phyloP scores from a whole-genome alignment of 2,888 invertebrate species.

The Drosophila ustulata region DNA sequence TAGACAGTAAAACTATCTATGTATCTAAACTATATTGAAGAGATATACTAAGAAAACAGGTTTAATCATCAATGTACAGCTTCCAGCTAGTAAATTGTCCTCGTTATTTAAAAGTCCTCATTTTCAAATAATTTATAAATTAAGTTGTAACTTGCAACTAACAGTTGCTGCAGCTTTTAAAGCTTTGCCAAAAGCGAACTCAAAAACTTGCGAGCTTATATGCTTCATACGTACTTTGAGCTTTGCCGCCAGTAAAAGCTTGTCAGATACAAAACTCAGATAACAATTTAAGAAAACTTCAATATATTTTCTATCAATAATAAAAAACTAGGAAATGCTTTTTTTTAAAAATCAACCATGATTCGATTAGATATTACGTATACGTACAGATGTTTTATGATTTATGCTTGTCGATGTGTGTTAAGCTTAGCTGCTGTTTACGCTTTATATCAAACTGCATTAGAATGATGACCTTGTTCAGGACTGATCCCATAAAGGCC shows the following conservation, averaged over 20 bases:
- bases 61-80: too few relatives aligned
- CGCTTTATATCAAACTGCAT: constrained; percentile 70
- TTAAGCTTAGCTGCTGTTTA: not conserved
- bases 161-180: not conserved
- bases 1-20: too few relatives aligned
- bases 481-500: constrained; percentile 45
- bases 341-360: not conserved
- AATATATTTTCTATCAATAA: not conserved
- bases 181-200: not conserved
- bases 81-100: too few relatives aligned
- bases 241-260: not conserved
- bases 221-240: not conserved
- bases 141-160: not conserved
- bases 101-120: not conserved
- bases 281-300: not conserved
- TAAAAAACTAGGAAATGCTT: not conserved
- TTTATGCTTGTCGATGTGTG: not conserved
- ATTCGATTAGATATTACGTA: too few relatives aligned
- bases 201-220: not conserved
- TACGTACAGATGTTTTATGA: too few relatives aligned
- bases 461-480: constrained; percentile 56
- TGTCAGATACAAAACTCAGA: not conserved
- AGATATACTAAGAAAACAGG: too few relatives aligned
- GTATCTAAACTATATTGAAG: too few relatives aligned
- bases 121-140: not conserved